Evolutionary conservation across 2,113 vertebrate genomes (phyloP).

Genomic region (Hucho hucho): DNA sequence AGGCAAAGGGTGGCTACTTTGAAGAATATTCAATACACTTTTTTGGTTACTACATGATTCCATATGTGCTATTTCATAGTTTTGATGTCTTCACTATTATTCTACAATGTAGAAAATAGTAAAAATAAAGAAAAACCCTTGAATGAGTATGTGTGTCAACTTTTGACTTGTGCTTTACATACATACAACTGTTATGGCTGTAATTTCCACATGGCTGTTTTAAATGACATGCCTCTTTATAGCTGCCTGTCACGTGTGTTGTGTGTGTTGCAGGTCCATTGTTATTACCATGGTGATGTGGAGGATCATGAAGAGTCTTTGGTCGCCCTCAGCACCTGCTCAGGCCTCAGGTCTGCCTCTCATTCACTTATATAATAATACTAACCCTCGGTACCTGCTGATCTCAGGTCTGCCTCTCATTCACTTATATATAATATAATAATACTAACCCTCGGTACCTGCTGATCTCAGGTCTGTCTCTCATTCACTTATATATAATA

Average conservation of each 20-base stretch:
- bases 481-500: too few species aligned
- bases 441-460: neutral
- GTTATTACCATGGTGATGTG: constrained; percentile 72
- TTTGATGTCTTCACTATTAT: too few species aligned
- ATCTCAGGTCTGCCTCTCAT: too few species aligned
- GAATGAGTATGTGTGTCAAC: too few species aligned
- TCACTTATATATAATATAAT: too few species aligned
- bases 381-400: neutral
- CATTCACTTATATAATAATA: neutral
- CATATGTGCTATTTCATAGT: too few species aligned
- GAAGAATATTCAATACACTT: too few species aligned
- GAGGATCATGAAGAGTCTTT: constrained; percentile 69
- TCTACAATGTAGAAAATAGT: too few species aligned
- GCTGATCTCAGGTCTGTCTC: too few species aligned
- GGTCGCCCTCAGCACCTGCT: constrained; percentile 72
- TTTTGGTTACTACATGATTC: too few species aligned
- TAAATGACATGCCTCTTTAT: neutral
- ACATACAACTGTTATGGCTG: neutral
- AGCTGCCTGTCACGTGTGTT: neutral
- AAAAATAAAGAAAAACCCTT: too few species aligned
- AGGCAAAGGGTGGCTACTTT: too few species aligned
- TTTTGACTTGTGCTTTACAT: neutral
- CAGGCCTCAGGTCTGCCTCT: constrained; percentile 68
- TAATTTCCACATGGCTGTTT: neutral
- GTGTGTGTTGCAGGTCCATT: constrained; percentile 51